These are phyloP conservation scores for Micrasema longulum DNA, from an alignment of 1,140 invertebrate genomes.

Conservation along the genomic window DNA sequence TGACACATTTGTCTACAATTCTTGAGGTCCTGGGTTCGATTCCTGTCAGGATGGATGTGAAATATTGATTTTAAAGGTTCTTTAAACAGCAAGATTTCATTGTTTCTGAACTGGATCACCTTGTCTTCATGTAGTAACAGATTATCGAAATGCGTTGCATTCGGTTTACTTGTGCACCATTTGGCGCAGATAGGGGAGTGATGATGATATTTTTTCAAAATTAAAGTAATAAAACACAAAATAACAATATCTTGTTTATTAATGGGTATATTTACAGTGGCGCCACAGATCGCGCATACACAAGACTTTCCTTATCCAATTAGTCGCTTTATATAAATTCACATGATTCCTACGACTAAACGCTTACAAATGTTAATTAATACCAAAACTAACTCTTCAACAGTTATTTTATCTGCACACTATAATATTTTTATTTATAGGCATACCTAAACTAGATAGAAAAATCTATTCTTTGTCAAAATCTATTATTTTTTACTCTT, in stretches of 20 bases:
- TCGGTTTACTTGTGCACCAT: too few relatives aligned
- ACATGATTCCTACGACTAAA: conserved; percentile 38
- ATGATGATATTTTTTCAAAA: too few relatives aligned
- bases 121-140: too few relatives aligned
- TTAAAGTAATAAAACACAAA: conserved; percentile 13
- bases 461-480: conserved; percentile 45
- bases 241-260: conserved; percentile 34
- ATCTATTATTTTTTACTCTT: conserved; percentile 40
- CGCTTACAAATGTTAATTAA: conserved; percentile 38
- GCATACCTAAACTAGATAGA: conserved; percentile 44
- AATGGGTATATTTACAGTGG: conserved; percentile 40
- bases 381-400: conserved; percentile 43
- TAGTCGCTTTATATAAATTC: conserved; percentile 37
- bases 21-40: too few relatives aligned
- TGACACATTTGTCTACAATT: too few relatives aligned
- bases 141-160: too few relatives aligned
- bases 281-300: neutral
- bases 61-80: too few relatives aligned
- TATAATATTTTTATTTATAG: conserved; percentile 24
- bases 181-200: too few relatives aligned
- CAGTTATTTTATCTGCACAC: conserved; percentile 32
- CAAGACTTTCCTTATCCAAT: conserved; percentile 9
- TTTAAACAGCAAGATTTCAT: too few relatives aligned
- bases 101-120: too few relatives aligned
- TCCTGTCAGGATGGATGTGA: too few relatives aligned